Evolutionary conservation across 2,797 vertebrate species (phyloP), one percentile per base, ranked within the genome.

Genomic region (Eospalax fontanierii): DNA sequence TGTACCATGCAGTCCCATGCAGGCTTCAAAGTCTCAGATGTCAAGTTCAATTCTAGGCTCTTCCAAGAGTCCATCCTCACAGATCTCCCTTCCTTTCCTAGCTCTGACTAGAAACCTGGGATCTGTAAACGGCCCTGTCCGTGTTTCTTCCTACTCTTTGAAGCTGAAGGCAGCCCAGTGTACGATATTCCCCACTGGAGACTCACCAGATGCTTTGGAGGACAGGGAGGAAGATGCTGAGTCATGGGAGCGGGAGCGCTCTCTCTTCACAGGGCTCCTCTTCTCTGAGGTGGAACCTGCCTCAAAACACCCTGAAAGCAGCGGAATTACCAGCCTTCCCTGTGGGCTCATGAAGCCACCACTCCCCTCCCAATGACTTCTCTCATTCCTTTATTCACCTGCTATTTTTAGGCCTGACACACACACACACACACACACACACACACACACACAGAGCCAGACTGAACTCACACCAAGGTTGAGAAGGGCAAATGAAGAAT

Each of bases 151-250:
- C 26, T 38, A 7, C 14, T 43, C 80, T 50, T 50, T 30, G 57
- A 85, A n/a, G 12, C 30, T 12, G 3, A 7, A 33, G 40, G n/a
- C 38, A 30, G 33, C 10, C 84, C 59, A 2, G 0, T 2, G 16
- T 21, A 5, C 22, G 14, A 26, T 2, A 10, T 19, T 35, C 6
- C 54, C 74, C 21, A 35, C 5, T 8, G 33, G 68, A 73, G 66
- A 96, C 98, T 99, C 98, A 99, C 98, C 96, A 43, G 98, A 99
- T 0, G 98, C 96, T 96, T 98, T 98, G 2, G 98, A 99, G 91
- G 98, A 99, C 5, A 98, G 92, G 63, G 98, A 98, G 18, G 98
- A 99, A 85, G 98, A 97, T 0, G 95, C 98, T 0, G 98, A 99
- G 71, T 98, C 98, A 0, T 98, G 97, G 33, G 98, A 99, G 83